Base-by-base conservation (phyloP, 2,888 invertebrate species). In the Oscheius sp. region DNA sequence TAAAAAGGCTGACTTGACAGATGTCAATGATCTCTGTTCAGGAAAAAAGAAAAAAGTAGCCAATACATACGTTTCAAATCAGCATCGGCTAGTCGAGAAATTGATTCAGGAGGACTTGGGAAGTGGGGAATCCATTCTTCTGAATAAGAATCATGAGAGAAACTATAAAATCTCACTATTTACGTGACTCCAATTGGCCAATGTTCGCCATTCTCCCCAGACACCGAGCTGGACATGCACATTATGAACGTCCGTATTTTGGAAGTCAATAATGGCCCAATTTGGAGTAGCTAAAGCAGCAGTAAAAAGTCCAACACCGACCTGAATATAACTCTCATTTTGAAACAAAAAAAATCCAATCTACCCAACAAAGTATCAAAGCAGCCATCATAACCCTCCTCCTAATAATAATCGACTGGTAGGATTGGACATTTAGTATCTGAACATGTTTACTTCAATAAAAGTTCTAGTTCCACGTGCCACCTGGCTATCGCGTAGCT, bases 111-210 rank as follows among this genome's bases (percentile, higher is more conserved):
- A 23, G 85, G 83, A 12, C 74, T 69, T n/a, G 85, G 85, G 67
- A 85, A 85, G 64, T 85, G 85, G 2, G 85, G 82, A 67, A 84
- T 84, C 83, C 83, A 85, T 71, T 85, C 84, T 42, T 74, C 84
- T 85, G 74, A 69, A 82, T 79, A 48, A 52, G 20, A n/a, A n/a
- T n/a, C n/a, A n/a, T n/a, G n/a, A 37, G 15, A 10, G 8, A 37
- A 15, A 15, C 37, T 10, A 15, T 10, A 37, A 37, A 37, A 12
- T 17, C 48, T 10, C 17, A 76, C 76, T 66, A 1, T 45, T 71
- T 8, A 39, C 20, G 10, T 63, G 50, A 10, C 71, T 74, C 33
- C 64, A 71, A 39, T 74, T 78, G 31, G 66, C 70, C 2, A 73
- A 45, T 3, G 76, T 78, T 31, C 85, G 68, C 73, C 81, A 85